A percentile compares a stretch with the other conserved stretches of the same genome.
phyloP scores from a whole-genome alignment of 2,797 vertebrate species.

The Lates japonicus region DNA sequence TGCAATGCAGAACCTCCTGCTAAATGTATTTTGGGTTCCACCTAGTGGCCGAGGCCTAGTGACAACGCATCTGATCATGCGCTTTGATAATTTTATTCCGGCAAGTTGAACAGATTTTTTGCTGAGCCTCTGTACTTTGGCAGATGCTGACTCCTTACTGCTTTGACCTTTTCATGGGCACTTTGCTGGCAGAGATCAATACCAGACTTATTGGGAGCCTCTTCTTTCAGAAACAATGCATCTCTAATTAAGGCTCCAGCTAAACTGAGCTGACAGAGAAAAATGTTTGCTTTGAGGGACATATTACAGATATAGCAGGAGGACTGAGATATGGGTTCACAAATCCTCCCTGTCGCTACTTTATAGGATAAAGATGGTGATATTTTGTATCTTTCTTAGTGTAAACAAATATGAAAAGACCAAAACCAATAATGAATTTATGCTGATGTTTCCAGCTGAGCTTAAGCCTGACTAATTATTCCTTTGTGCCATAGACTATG shows the following conservation, averaged over 20 bases:
- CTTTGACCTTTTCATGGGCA: conserved; percentile 50
- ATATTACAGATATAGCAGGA: too few species aligned
- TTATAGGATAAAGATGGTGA: neutral
- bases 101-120: neutral
- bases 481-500: neutral
- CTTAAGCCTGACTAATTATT: neutral
- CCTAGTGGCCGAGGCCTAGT: conserved; percentile 38
- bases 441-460: neutral
- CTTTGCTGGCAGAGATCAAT: conserved; percentile 50
- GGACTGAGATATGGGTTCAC: neutral
- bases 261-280: conserved; percentile 23
- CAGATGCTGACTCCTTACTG: conserved; percentile 33
- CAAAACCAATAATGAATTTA: neutral
- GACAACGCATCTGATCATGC: neutral
- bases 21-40: conserved; percentile 30
- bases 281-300: neutral
- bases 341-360: neutral
- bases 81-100: neutral
- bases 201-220: neutral
- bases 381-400: neutral
- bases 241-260: conserved; percentile 17
- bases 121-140: conserved; percentile 11
- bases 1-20: neutral
- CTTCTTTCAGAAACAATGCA: conserved; percentile 19
- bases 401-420: neutral